Evolutionary conservation across 2,113 vertebrate genomes (phyloP).

Genomic region (Centropus bengalensis): DNA sequence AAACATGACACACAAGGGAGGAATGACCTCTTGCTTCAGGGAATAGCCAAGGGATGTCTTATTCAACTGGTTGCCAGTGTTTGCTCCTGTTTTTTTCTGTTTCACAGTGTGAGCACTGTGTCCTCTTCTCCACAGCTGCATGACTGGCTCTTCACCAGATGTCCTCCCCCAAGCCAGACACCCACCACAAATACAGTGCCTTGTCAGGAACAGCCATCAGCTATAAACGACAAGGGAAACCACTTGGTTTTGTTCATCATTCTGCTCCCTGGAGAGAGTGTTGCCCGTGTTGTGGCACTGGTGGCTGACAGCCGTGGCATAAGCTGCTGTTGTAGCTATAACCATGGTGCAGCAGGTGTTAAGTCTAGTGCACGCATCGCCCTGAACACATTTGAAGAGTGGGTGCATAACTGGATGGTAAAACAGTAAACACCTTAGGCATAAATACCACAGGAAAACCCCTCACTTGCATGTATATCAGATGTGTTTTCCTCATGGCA

Average conservation of each 20-base stretch:
- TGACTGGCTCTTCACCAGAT: not conserved
- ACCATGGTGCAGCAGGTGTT: not conserved
- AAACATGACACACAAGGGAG: not conserved
- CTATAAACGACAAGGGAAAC: not conserved
- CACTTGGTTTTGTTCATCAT: not conserved
- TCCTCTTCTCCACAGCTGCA: not conserved
- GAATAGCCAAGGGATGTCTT: not conserved
- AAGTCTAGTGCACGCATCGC: not conserved
- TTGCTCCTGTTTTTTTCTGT: not conserved
- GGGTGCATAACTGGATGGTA: not conserved
- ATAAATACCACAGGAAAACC: constrained; percentile 58
- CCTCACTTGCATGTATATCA: constrained; percentile 4
- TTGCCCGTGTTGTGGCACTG: not conserved
- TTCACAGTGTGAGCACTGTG: not conserved
- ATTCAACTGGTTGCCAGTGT: not conserved
- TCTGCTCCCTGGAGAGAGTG: not conserved
- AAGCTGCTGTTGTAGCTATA: not conserved
- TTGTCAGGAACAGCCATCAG: not conserved
- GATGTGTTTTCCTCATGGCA: constrained; percentile 14
- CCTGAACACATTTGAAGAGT: not conserved
- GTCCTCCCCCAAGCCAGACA: not conserved
- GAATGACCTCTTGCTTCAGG: not conserved
- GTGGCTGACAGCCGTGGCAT: not conserved
- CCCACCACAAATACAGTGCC: not conserved
- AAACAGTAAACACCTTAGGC: constrained; percentile 42